Base-by-base conservation (phyloP, 2,888 invertebrate species). In the Patella caerulea region DNA sequence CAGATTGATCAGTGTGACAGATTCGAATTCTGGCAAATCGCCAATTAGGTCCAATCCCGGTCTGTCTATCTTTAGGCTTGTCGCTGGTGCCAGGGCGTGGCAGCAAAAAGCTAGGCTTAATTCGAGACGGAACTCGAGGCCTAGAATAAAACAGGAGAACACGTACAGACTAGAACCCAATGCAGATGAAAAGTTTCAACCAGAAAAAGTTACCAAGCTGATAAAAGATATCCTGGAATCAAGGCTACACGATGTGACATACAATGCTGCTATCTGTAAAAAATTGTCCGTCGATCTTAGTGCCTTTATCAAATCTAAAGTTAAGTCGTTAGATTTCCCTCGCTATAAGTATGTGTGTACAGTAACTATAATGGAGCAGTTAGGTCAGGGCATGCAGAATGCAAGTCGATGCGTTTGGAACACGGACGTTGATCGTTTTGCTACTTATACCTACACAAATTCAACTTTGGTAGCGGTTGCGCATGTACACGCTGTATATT, bases 301-400 rank as follows among this genome's bases (percentile, higher is more conserved):
- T 3, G 82, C 83, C 0, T 79, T 85, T 69, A 86, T 89, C 73
- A 87, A 88, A 65, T 78, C 81, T 12, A 83, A 83, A 53, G 84
- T 88, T 19, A 88, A 89, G 74, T 83, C 81, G 1, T 75, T 88
- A 78, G 83, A 85, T 29, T 86, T 86, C 73, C 85, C 84, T 9
- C 84, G 90, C 2, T 89, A 90, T 79, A 90, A 89, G 73, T 79
- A 88, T 34, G 87, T 90, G 17, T 85, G 86, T 75, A 86, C 85
- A 78, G 86, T 89, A 15, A 79, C 86, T 3, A 86, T 90, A 0
- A 86, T 88, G 70, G 86, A 90, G 77, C 87, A 87, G 71, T 84
- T 83, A 70, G 84, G 83, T 2, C 90, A 90, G 73, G 89, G 89
- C 15, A 79, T 88, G 15, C 81, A 87, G 76, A 82, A 88, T 2